Base-by-base conservation (phyloP, 2,113 vertebrate species). In the Axis porcinus region DNA sequence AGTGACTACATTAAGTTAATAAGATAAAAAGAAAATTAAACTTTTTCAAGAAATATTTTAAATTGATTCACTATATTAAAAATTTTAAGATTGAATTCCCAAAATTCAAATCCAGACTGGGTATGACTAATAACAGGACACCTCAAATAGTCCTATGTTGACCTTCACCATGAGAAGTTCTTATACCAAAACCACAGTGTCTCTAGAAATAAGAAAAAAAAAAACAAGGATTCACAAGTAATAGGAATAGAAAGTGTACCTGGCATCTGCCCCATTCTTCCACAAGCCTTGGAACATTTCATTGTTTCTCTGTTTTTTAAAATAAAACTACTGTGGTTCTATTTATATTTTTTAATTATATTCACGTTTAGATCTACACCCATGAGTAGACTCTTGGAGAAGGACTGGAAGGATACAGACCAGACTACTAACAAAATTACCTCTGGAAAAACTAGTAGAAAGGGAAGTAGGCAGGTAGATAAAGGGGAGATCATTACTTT, bases 11-110 rank as follows among this genome's bases (percentile, higher is more conserved):
- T 62, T 54, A 94, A 76, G 11, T 5, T n/a, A 79, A 79, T 62
- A 52, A 87, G 58, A 67, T 23, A 57, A 87, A 90, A 50, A 92
- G 17, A 45, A 84, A 92, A 88, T 70, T 60, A 90, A 76, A 96
- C 54, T 86, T 87, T 90, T 93, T 67, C 30, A 87, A 90, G 55
- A 90, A 78, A 70, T 60, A 78, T 74, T 89, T 97, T 92, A 54
- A 95, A 93, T 89, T 86, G 54, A 94, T 64, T 67, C 25, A 58
- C 19, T 60, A 88, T 33, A 43, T 50, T 33, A 86, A 90, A 96
- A 45, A 30, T 21, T n/a, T 81, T 50, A 92, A 78, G 30, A 50
- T 7, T 76, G 54, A 85, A 89, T 86, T 94, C 21, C 43, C 43
- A 67, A 91, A 45, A 85, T 55, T 85, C 40, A 85, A 50, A 81